A percentile compares a stretch with the other conserved stretches of the same genome.
Conservation (phyloP, 1,140 invertebrate species). For the Macrocentrus cingulum region DNA sequence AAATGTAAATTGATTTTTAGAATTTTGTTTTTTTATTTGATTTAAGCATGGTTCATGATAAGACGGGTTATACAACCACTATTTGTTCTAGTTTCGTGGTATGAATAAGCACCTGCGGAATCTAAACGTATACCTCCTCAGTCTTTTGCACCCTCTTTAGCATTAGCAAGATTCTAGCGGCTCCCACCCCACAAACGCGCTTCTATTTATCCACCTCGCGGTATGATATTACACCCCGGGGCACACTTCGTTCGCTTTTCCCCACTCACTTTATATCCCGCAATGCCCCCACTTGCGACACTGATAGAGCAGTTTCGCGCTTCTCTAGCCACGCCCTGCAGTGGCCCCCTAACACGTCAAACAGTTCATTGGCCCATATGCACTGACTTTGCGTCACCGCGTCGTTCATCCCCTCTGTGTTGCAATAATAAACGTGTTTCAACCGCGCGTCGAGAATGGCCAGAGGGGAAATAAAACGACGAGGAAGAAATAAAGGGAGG, state of each 20-base stretch:
- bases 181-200: constrained; percentile 34
- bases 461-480: neutral
- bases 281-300: neutral
- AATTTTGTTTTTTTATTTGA: too few relatives aligned
- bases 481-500: neutral
- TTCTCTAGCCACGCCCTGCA: constrained; percentile 42
- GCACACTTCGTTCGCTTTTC: constrained; percentile 41
- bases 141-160: constrained; percentile 4
- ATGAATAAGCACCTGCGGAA: neutral
- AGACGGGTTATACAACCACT: neutral
- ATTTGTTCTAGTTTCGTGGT: neutral
- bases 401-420: constrained; percentile 37
- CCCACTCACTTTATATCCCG: constrained; percentile 16
- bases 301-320: neutral
- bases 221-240: constrained; percentile 56
- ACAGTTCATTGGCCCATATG: constrained; percentile 49
- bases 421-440: neutral
- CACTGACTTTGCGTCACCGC: constrained; percentile 45
- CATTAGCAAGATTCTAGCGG: neutral
- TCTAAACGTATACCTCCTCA: neutral
- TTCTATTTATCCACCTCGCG: constrained; percentile 56
- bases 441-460: neutral
- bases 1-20: too few relatives aligned
- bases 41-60: neutral
- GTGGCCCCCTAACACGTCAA: constrained; percentile 40